These are phyloP conservation scores for Lampris incognitus DNA, from an alignment of 2,113 vertebrate genomes.

Conservation along the genomic window DNA sequence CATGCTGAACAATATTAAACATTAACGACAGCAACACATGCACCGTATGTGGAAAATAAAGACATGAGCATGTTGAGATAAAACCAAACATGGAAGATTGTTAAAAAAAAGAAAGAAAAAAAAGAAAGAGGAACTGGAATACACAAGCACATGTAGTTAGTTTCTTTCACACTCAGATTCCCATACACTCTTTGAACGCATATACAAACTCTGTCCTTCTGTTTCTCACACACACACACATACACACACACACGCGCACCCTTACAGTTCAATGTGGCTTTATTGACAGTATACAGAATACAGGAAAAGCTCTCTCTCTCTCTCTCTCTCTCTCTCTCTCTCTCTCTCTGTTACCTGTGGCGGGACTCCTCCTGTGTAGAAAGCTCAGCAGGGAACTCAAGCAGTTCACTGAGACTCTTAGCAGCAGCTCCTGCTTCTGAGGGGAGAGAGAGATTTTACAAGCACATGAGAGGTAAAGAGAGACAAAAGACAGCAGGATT, in stretches of 20 bases:
- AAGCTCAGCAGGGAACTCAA: conserved; percentile 88
- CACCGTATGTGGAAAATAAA: too few species aligned
- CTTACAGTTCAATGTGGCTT: too few species aligned
- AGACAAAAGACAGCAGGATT: background rate
- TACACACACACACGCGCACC: background rate
- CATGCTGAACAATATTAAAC: too few species aligned
- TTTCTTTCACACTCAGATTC: background rate
- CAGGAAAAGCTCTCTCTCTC: too few species aligned
- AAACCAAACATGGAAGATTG: background rate
- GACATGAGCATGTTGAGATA: background rate
- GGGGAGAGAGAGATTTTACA: conserved; percentile 29
- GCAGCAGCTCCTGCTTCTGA: conserved; percentile 89
- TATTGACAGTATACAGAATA: too few species aligned
- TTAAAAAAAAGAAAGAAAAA: background rate
- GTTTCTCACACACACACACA: background rate
- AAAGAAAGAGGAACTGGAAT: background rate
- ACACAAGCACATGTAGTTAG: conserved; percentile 2
- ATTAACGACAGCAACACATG: too few species aligned
- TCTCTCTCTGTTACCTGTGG: conserved; percentile 79
- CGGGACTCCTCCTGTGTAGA: conserved; percentile 81
- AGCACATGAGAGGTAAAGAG: background rate
- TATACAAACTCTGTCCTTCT: too few species aligned
- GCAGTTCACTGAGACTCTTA: conserved; percentile 86
- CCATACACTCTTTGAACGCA: too few species aligned
- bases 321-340: too few species aligned